Evolutionary conservation across 2,113 vertebrate genomes (phyloP).

Genomic region (Psammodynastes pulverulentus): DNA sequence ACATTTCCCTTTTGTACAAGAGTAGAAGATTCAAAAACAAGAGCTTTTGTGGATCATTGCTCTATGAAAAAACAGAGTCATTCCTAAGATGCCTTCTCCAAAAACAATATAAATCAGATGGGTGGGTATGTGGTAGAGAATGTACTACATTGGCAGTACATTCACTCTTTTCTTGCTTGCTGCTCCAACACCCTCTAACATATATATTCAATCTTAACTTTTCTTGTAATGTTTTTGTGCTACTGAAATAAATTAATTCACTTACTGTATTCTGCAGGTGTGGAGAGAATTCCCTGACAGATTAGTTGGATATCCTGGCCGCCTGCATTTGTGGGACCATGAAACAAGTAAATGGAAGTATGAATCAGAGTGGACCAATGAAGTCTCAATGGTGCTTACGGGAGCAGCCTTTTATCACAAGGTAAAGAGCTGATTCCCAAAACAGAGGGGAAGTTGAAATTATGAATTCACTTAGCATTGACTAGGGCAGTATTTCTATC

Average conservation of each 20-base stretch:
- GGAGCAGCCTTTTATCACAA: conserved; percentile 98
- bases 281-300: conserved; percentile 97
- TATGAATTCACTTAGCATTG: not conserved
- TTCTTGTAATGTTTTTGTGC: not conserved
- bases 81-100: not conserved
- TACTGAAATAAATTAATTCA: not conserved
- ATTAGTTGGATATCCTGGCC: conserved; percentile 93
- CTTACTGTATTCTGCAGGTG: conserved; percentile 73
- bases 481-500: not conserved
- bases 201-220: not conserved
- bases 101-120: no score
- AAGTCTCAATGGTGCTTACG: conserved; percentile 98
- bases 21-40: not conserved
- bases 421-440: conserved; percentile 64
- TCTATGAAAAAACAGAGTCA: not conserved
- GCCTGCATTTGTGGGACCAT: conserved; percentile 97
- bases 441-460: not conserved
- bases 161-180: not conserved
- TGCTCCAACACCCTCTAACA: not conserved
- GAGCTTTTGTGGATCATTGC: not conserved
- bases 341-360: conserved; percentile 99
- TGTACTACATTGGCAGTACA: not conserved
- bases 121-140: no score
- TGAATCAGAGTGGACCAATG: conserved; percentile 98
- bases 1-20: not conserved